Percentiles rank a stretch among this genome's conserved stretches.
phyloP scores from a whole-genome alignment of 2,113 vertebrate species.

The Semnornis frantzii region DNA sequence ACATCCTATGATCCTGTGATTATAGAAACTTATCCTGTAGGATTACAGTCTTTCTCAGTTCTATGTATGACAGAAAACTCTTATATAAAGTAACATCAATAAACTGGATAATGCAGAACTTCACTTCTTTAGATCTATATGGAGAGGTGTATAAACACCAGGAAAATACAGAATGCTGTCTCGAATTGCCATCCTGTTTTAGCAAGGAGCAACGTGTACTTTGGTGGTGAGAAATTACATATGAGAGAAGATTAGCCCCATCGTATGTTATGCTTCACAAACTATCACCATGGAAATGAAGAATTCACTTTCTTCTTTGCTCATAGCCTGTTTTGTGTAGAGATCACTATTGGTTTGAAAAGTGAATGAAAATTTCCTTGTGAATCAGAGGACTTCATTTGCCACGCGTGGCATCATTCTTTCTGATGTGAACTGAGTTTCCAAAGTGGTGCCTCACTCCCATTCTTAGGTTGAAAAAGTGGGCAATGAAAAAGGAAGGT shows the following conservation, averaged over 20 bases:
- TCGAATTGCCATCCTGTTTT: background rate
- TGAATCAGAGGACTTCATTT: conserved; percentile 56
- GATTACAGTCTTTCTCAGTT: background rate
- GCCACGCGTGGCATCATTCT: conserved; percentile 48
- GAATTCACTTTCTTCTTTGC: conserved; percentile 41
- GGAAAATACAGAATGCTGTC: background rate
- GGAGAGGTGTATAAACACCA: background rate
- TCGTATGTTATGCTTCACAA: conserved; percentile 23
- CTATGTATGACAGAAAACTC: background rate
- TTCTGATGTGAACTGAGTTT: conserved; percentile 55
- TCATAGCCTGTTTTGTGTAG: conserved; percentile 37
- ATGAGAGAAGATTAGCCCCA: background rate
- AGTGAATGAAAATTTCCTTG: conserved; percentile 68
- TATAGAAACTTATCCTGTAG: background rate
- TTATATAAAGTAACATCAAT: background rate
- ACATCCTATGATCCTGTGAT: too few species aligned
- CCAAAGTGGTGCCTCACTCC: conserved; percentile 45
- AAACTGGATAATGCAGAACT: background rate
- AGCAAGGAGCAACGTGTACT: background rate
- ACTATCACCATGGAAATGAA: conserved; percentile 43
- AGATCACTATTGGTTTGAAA: conserved; percentile 62
- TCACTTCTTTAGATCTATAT: background rate
- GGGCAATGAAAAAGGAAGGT: background rate
- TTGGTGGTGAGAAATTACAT: background rate
- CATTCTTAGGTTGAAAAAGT: conserved; percentile 36